These are phyloP conservation scores for Tamandua tetradactyla DNA, from an alignment of 2,797 vertebrate species.

Conservation along the genomic window DNA sequence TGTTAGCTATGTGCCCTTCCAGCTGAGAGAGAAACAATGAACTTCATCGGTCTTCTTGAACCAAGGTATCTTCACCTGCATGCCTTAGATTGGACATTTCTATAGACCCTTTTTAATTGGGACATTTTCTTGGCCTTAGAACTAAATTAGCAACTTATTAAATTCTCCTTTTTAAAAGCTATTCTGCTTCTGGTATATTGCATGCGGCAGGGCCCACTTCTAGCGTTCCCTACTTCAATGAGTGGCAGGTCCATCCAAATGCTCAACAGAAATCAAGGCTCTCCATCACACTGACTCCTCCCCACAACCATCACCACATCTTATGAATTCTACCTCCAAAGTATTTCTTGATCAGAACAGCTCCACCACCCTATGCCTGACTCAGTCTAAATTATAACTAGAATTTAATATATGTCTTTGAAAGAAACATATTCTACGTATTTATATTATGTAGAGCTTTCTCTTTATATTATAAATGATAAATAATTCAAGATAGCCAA, in stretches of 20 bases:
- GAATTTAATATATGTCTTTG: neutral
- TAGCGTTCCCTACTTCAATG: neutral
- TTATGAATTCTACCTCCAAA: neutral
- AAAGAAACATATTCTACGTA: neutral
- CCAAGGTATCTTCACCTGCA: no score
- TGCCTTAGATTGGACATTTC: no score
- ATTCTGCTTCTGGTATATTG: no score
- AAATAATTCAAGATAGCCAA: neutral
- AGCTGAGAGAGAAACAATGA: no score
- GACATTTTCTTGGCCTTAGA: no score
- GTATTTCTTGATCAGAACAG: no score
- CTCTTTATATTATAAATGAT: neutral
- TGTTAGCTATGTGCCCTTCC: no score
- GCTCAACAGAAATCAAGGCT: neutral
- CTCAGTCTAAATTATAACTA: neutral
- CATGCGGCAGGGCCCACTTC: no score
- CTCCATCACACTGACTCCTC: accelerated
- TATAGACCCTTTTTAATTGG: no score
- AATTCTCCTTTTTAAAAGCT: no score
- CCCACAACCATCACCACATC: neutral
- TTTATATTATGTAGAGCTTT: neutral
- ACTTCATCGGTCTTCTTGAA: no score
- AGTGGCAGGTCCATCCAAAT: accelerated
- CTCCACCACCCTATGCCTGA: neutral
- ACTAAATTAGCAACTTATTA: no score